A percentile compares a stretch with the other conserved stretches of the same genome.
Conservation (phyloP, 2,797 vertebrate species). For the Eidolon dupreanum region DNA sequence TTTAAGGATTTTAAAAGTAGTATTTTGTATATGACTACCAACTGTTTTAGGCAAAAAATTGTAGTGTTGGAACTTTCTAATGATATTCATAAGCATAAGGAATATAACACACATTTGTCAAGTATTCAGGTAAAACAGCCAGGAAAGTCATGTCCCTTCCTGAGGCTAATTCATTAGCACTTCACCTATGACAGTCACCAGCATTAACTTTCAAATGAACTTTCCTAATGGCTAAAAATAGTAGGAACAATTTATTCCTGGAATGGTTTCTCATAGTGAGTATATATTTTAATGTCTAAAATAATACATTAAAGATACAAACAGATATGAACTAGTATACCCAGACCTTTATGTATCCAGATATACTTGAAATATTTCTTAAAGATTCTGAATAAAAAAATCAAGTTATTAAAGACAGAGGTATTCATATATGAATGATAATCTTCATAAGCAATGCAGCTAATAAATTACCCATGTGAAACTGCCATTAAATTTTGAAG, state of each 20-base stretch:
- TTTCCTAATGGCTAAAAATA: constrained; percentile 64
- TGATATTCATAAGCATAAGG: background rate
- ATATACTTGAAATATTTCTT: background rate
- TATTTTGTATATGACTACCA: background rate
- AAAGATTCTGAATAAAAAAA: constrained; percentile 9
- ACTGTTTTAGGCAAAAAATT: background rate
- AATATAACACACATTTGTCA: constrained; percentile 26
- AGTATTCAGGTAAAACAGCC: constrained; percentile 33
- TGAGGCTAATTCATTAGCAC: constrained; percentile 65
- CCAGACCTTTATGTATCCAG: background rate
- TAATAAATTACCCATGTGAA: background rate
- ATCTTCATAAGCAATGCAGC: background rate
- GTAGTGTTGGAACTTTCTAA: background rate
- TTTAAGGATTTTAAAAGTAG: background rate
- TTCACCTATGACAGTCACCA: constrained; percentile 58
- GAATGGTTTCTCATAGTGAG: constrained; percentile 47
- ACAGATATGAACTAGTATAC: background rate
- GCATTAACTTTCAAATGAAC: constrained; percentile 78
- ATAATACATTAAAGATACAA: background rate
- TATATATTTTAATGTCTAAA: constrained; percentile 49
- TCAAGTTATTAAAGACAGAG: background rate
- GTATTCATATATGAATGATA: background rate
- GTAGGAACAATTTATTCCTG: constrained; percentile 43
- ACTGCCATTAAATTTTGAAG: background rate
- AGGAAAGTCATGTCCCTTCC: constrained; percentile 31